Conservation (phyloP, 2,113 vertebrate genomes). For the Corvus cornix region DNA sequence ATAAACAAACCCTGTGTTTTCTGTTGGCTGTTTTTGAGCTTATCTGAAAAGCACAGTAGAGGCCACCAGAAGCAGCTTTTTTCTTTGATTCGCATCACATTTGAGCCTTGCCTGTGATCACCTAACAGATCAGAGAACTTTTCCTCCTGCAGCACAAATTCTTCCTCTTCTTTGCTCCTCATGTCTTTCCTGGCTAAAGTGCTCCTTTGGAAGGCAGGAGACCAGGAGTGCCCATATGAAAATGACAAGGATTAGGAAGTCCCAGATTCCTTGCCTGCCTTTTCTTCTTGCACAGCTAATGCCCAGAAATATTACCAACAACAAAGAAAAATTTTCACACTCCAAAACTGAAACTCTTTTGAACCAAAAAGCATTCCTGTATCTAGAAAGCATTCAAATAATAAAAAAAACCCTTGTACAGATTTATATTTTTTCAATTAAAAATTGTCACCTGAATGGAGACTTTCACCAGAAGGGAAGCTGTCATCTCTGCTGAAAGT, state of each 20-base stretch:
- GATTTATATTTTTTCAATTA: not conserved
- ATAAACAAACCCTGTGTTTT: not conserved
- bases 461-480: not conserved
- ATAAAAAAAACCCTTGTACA: not conserved
- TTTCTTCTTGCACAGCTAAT: not conserved
- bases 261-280: not conserved
- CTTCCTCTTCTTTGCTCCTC: not conserved
- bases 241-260: not conserved
- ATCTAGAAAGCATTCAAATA: not conserved
- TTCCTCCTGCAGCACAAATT: not conserved
- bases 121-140: not conserved
- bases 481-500: not conserved
- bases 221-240: not conserved
- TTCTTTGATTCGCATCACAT: not conserved
- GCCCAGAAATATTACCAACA: not conserved
- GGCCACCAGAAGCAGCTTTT: not conserved
- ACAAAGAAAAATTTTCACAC: not conserved
- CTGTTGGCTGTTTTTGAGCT: not conserved
- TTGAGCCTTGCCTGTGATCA: not conserved
- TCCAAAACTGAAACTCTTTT: not conserved
- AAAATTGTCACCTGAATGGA: not conserved
- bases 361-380: not conserved
- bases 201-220: not conserved
- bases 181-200: not conserved
- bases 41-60: not conserved